These are phyloP conservation scores for Microdon myrmicae DNA, from an alignment of 2,888 invertebrate species.

Conservation along the genomic window DNA sequence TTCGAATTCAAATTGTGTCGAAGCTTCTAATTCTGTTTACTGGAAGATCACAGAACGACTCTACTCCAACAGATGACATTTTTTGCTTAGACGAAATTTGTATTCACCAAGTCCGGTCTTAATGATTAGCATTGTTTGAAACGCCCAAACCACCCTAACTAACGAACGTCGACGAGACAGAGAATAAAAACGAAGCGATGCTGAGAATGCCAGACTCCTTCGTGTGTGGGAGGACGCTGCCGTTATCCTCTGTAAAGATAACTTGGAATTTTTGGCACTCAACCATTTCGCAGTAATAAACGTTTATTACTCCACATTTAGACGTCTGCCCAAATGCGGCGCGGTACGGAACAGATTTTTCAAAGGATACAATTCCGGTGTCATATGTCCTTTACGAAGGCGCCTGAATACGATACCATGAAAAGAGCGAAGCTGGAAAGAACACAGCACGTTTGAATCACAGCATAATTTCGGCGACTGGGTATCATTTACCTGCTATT, in stretches of 20 bases:
- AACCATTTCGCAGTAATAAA: conserved; percentile 45
- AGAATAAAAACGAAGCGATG: conserved; percentile 22
- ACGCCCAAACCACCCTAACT: not conserved
- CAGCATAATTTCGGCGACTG: conserved; percentile 21
- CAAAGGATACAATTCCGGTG: conserved; percentile 6
- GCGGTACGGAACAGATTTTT: conserved; percentile 19
- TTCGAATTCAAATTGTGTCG: conserved; percentile 45
- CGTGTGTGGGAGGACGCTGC: not conserved
- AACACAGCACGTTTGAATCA: conserved; percentile 12
- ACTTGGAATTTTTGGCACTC: conserved; percentile 35
- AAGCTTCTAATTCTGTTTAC: conserved; percentile 38
- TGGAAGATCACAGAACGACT: conserved; percentile 10
- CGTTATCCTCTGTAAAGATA: conserved; percentile 3
- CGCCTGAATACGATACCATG: conserved; percentile 17
- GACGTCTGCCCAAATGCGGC: conserved; percentile 25
- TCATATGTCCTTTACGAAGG: conserved; percentile 34
- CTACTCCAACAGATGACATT: conserved; percentile 23
- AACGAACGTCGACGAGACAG: not conserved
- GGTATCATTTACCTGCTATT: conserved; percentile 9
- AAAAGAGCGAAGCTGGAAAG: not conserved
- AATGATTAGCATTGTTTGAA: conserved; percentile 23
- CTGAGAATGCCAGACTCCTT: not conserved
- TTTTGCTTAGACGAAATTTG: conserved; percentile 38
- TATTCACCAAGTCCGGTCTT: conserved; percentile 33
- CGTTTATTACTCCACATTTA: conserved; percentile 45